A percentile compares a stretch with the other conserved stretches of the same genome.
Evolutionary conservation across 1,140 invertebrate species (phyloP).

Genomic region (Diploscapter pachys): DNA sequence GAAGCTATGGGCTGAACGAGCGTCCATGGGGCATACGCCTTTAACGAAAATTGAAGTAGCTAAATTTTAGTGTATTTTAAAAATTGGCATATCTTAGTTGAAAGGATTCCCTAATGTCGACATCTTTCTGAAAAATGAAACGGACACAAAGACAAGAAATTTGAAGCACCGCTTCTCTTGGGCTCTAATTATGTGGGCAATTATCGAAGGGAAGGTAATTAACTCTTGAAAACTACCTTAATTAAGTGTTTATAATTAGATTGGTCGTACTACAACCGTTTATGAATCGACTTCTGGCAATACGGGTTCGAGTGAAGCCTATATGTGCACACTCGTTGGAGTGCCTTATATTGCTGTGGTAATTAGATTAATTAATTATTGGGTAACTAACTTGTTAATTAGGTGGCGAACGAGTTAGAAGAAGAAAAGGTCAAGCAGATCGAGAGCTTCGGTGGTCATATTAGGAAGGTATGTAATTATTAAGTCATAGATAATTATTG

Average conservation of each 20-base stretch:
- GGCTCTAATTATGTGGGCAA: slow-evolving; percentile 46
- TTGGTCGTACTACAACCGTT: slow-evolving; percentile 37
- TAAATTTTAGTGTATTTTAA: slow-evolving; percentile 10
- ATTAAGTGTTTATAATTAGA: slow-evolving; percentile 12
- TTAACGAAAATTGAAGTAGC: slow-evolving; percentile 30
- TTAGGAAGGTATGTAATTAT: slow-evolving; percentile 23
- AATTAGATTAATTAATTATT: slow-evolving; percentile 2
- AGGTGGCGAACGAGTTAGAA: slow-evolving; percentile 42
- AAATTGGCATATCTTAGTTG: slow-evolving; percentile 2
- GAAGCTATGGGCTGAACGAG: slow-evolving; percentile 37
- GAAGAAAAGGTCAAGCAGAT: slow-evolving; percentile 42
- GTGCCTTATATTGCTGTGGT: slow-evolving; percentile 46
- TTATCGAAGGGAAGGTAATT: slow-evolving; percentile 38
- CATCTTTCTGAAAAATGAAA: slow-evolving; percentile 46
- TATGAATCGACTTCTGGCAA: slow-evolving; percentile 50
- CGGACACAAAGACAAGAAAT: slow-evolving; percentile 34
- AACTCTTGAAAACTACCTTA: background rate
- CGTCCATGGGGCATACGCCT: slow-evolving; percentile 39
- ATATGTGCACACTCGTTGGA: slow-evolving; percentile 41
- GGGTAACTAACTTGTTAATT: background rate
- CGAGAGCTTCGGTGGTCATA: slow-evolving; percentile 35
- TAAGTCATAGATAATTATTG: background rate
- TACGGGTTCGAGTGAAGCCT: slow-evolving; percentile 47
- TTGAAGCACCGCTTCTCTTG: slow-evolving; percentile 47
- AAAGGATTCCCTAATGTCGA: slow-evolving; percentile 36